Conservation (phyloP, 2,888 invertebrate species). For the Eumacrocentrus americanus region DNA sequence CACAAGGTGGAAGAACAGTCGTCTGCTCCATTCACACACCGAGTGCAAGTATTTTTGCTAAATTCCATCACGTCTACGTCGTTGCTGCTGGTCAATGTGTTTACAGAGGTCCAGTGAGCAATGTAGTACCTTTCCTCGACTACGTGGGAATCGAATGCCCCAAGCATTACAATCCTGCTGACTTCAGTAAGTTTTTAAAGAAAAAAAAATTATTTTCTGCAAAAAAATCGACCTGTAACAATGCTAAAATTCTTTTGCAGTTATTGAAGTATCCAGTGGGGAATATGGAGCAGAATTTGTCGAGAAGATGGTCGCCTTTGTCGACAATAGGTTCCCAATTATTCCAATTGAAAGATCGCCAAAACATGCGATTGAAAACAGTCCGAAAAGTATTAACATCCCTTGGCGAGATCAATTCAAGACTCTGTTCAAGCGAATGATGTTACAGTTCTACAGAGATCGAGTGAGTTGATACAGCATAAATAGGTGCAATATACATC, state of each 20-base stretch:
- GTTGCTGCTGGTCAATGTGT: slow-evolving; percentile 88
- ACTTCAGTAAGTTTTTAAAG: slow-evolving; percentile 77
- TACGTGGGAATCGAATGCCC: slow-evolving; percentile 84
- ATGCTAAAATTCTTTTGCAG: slow-evolving; percentile 58
- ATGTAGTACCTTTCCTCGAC: slow-evolving; percentile 82
- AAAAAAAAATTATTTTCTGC: slow-evolving; percentile 8
- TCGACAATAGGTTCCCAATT: slow-evolving; percentile 63
- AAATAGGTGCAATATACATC: too few species aligned
- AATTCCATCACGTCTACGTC: slow-evolving; percentile 91
- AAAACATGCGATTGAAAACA: slow-evolving; percentile 55
- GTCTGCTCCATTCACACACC: slow-evolving; percentile 97
- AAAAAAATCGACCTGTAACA: too few species aligned
- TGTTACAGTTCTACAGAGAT: slow-evolving; percentile 77
- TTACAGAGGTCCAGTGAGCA: slow-evolving; percentile 80
- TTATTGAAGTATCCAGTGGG: slow-evolving; percentile 80
- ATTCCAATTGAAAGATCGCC: slow-evolving; percentile 38
- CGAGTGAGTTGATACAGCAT: slow-evolving; percentile 63
- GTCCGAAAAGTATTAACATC: slow-evolving; percentile 66
- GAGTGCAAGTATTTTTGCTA: slow-evolving; percentile 87
- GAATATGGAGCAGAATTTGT: slow-evolving; percentile 76
- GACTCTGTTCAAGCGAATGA: slow-evolving; percentile 72
- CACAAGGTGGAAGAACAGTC: slow-evolving; percentile 83
- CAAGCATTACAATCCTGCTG: slow-evolving; percentile 92
- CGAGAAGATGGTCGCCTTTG: slow-evolving; percentile 72
- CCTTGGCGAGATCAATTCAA: slow-evolving; percentile 72